Base-by-base conservation (phyloP, 2,113 vertebrate species). In the Typhlomys cinereus region DNA sequence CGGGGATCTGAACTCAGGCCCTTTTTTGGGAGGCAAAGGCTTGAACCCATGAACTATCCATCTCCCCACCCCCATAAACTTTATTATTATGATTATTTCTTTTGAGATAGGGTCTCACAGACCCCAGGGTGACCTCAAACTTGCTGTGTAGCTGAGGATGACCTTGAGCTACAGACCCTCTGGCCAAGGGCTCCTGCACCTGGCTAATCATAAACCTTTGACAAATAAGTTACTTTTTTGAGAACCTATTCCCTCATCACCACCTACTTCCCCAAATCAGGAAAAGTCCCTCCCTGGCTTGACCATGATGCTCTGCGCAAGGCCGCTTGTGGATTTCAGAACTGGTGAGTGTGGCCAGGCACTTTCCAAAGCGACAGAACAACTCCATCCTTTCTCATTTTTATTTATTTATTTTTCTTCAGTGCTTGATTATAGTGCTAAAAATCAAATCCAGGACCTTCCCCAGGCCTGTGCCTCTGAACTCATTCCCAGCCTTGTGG, bases 251-350 rank as follows among this genome's bases (percentile, higher is more conserved):
- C 11, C 23, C 46, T 85, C 41, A 41, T 21, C 62, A 48, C 18
- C 70, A 2, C 41, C 48, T 8, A 79, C 46, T 64, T 83, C 34
- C 31, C 70, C 71, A 80, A 14, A n/a, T 71, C 39, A 82, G 73
- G 59, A 92, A 94, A 79, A 88, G 85, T 66, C 50, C 29, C 69
- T 76, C 44, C 39, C 44, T 67, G 71, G 73, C 54, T 89, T 86
- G 10, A n/a, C 82, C 81, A 48, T 87, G 81, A 36, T 88, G 34
- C 5, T 66, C 67, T 14, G 12, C 10, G 41, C n/a, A 83, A 91
- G 44, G 73, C 71, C 76, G 66, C 23, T 41, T 59, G 27, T 73
- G 66, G 27, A 57, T 66, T 75, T 15, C 59, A 79, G 50, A 85
- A 92, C 85, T 23, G 44, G 29, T 73, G 9, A 73, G 13, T 36